Percentiles rank a stretch among this genome's conserved stretches.
These are phyloP conservation scores for Apistogramma diplotaenia DNA, from an alignment of 2,113 vertebrate species.

Conservation along the genomic window DNA sequence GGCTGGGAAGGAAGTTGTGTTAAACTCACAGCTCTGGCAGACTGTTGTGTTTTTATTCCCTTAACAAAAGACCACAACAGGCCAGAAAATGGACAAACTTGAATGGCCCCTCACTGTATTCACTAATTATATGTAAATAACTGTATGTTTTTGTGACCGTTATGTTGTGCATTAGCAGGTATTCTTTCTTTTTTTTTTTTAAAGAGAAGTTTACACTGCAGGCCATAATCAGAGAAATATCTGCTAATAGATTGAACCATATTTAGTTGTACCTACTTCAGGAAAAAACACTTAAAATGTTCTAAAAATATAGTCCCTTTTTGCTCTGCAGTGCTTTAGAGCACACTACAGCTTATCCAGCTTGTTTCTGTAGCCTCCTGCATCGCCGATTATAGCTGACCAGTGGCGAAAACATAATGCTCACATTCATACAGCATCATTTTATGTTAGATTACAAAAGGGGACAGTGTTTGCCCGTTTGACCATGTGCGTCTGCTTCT, in stretches of 20 bases:
- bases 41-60: slow-evolving; percentile 22
- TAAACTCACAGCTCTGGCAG: neutral
- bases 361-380: neutral
- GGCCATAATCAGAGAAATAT: neutral
- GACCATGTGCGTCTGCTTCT: slow-evolving; percentile 49
- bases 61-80: slow-evolving; percentile 48
- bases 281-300: neutral
- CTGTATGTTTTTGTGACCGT: neutral
- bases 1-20: neutral
- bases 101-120: neutral
- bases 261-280: neutral
- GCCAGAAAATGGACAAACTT: neutral
- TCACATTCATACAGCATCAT: slow-evolving; percentile 54
- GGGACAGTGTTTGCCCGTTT: slow-evolving; percentile 36
- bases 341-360: slow-evolving; percentile 22
- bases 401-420: slow-evolving; percentile 60
- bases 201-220: neutral
- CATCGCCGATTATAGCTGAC: slow-evolving; percentile 35
- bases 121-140: neutral
- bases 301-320: neutral
- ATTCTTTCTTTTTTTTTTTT: too few relatives aligned
- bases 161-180: too few relatives aligned
- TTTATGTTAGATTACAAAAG: slow-evolving; percentile 61
- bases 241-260: fast-evolving
- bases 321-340: neutral